Evolutionary conservation across 2,888 invertebrate species (phyloP), one percentile per base, ranked within the genome.

Genomic region (Agriopis marginaria): DNA sequence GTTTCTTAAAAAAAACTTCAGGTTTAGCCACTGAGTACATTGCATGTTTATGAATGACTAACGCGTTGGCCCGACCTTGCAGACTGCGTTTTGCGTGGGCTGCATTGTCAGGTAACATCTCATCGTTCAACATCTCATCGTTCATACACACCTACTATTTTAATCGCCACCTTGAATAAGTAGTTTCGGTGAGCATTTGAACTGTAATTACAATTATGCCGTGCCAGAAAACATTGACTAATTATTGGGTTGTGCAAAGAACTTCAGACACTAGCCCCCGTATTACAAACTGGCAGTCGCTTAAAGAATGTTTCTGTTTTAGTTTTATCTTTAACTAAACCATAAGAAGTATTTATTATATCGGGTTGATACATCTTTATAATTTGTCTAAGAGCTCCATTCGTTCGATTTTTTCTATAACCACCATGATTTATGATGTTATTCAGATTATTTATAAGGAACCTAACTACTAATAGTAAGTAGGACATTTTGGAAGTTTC

Each of bases 61-160:
- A 17, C 51, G 62, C 63, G 63, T 63, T 32, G 23, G 40, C 17
- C 40, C 63, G 66, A 71, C 75, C 74, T 75, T 75, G 71, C 63
- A 17, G 40, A 58, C 67, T 62, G 63, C 63, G 49, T 64, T 47
- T 62, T 56, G 50, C 53, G 75, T 74, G 70, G 68, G 75, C 45
- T 55, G 70, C 64, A 75, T 74, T 75, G 75, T 74, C 44, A 65
- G 47, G 68, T 72, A 71, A 70, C 66, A 59, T 62, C 53, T 42
- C 61, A 75, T 70, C 68, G 68, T 65, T 68, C 71, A 72, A 70
- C 66, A 59, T 62, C 53, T 42, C 61, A 75, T 70, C 68, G 68
- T 65, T 68, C 71, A 72, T 64, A 68, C 70, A 71, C 73, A 70
- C 71, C 68, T 61, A 75, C 71, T 44, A 44, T 54, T 58, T 14